Conservation (phyloP, 2,888 invertebrate genomes). For the Corythucha ciliata region DNA sequence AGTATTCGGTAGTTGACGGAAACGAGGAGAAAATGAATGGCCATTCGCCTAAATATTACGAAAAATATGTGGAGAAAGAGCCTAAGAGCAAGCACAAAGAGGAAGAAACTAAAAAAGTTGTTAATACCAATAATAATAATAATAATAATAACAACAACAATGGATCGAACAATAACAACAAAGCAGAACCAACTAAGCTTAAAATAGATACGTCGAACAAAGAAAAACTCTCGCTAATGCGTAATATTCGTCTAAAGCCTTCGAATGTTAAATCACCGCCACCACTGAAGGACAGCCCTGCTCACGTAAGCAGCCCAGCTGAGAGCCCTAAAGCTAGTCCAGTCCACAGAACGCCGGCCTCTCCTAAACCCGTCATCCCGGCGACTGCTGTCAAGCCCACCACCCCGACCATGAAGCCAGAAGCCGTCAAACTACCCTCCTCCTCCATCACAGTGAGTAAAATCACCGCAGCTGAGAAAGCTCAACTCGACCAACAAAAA, state of each 20-base stretch:
- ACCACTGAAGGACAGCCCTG: slow-evolving; percentile 41
- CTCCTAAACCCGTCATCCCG: background rate
- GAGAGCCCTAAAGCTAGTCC: slow-evolving; percentile 40
- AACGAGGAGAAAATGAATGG: slow-evolving; percentile 18
- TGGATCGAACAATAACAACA: slow-evolving; percentile 1
- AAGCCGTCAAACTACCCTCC: slow-evolving; percentile 35
- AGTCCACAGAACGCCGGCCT: slow-evolving; percentile 20
- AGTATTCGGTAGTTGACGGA: slow-evolving; percentile 25
- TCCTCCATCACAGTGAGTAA: slow-evolving; percentile 41
- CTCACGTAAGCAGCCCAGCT: slow-evolving; percentile 43
- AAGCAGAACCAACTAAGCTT: slow-evolving; percentile 1
- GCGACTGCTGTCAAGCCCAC: background rate
- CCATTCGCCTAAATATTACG: slow-evolving; percentile 14
- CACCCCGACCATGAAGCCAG: slow-evolving; percentile 9
- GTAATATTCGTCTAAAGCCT: background rate
- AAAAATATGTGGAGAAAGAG: slow-evolving; percentile 19
- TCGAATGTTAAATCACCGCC: background rate
- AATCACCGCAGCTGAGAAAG: slow-evolving; percentile 37
- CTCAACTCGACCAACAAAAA: slow-evolving; percentile 36
- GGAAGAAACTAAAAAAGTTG: slow-evolving; percentile 11
- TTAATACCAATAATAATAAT: slow-evolving; percentile 21
- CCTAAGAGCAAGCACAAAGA: slow-evolving; percentile 18
- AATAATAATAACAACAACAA: slow-evolving; percentile 23
- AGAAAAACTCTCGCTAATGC: slow-evolving; percentile 17
- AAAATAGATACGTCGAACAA: slow-evolving; percentile 19